Evolutionary conservation across 2,888 invertebrate genomes (phyloP), one percentile per base, ranked within the genome.

Genomic region (Apamea crenata): DNA sequence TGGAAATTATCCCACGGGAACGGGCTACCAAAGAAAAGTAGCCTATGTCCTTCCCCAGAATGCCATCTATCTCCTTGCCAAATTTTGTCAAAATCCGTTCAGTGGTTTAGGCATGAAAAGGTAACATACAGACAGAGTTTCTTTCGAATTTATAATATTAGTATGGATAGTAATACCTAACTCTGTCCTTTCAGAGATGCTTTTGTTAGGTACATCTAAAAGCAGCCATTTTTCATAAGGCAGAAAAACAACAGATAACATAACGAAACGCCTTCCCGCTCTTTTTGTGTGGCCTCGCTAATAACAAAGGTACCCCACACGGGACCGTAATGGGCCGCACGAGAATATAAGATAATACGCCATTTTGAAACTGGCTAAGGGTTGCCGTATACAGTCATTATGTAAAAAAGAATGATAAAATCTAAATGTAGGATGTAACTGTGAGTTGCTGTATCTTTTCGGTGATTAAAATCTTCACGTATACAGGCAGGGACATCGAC

Each of bases 321-420:
- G 74, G 69, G 40, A 56, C 50, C 65, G 81, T 76, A 88, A 85
- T 80, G 68, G 47, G 47, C 59, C 65, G 56, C 65, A 63, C 70
- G 68, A 69, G 61, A 75, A 74, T 82, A 82, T 70, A 82, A 80
- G 71, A 85, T 85, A 81, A 85, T 66, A 75, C 67, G 69, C 77
- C 81, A 66, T 76, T 81, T 85, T 71, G 68, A 80, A 68, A 63
- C 71, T 47, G 74, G 40, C 80, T 68, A 84, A 74, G 67, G 82
- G 82, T 81, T 63, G 29, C 44, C 25, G 32, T 70, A 74, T 61
- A 81, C n/a, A 65, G n/a, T 44, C 69, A 69, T 81, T 80, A 73
- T 80, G 70, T 81, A 80, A 80, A 80, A 79, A 71, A 36, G 3
- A 47, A 84, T 61, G 59, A 81, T 84, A 66, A n/a, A 50, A 70